These are phyloP conservation scores for Psittacara wagleri DNA, from an alignment of 2,113 vertebrate genomes.

Conservation along the genomic window DNA sequence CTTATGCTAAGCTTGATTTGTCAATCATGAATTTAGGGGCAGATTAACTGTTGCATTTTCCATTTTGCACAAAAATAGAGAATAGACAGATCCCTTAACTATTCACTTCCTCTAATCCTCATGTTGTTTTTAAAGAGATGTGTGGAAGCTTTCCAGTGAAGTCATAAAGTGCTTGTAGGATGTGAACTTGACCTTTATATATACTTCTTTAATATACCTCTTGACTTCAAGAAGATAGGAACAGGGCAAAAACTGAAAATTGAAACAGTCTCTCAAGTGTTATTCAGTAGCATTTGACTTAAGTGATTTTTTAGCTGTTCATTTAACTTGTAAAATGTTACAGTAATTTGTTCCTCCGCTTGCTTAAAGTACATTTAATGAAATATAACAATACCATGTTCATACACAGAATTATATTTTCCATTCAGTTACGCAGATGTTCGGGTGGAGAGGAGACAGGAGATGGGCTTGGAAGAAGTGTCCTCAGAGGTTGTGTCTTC, in stretches of 20 bases:
- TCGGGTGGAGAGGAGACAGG: constrained; percentile 78
- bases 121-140: not conserved
- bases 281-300: not conserved
- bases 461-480: constrained; percentile 74
- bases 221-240: not conserved
- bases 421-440: constrained; percentile 80
- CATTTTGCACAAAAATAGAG: not conserved
- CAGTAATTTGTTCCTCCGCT: not conserved
- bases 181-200: not conserved
- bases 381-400: not conserved
- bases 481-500: constrained; percentile 70
- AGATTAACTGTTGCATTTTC: not conserved
- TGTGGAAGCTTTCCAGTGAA: not conserved
- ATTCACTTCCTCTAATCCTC: not conserved
- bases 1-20: not conserved
- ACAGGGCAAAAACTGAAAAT: not conserved
- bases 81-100: not conserved
- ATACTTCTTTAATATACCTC: not conserved
- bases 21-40: not conserved
- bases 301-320: not conserved
- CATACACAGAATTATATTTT: not conserved
- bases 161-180: not conserved
- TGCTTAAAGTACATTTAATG: not conserved
- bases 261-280: not conserved
- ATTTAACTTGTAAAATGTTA: not conserved